Percentiles rank a stretch among this genome's conserved stretches.
Conservation (phyloP, 2,797 vertebrate species). For the Cyprinella venusta region DNA sequence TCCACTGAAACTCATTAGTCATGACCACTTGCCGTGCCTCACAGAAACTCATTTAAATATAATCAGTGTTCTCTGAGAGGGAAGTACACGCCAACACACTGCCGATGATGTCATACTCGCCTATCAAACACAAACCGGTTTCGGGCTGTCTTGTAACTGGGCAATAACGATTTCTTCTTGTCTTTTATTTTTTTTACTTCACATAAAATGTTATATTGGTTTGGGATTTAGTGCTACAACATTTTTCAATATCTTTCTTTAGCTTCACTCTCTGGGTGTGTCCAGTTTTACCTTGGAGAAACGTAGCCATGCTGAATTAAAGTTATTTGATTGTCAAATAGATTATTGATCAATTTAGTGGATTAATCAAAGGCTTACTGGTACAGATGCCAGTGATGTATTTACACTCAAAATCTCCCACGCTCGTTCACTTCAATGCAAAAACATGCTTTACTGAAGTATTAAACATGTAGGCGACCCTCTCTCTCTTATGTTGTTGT, state of each 20-base stretch:
- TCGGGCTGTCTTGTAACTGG: background rate
- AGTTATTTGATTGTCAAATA: background rate
- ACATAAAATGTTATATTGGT: constrained; percentile 1
- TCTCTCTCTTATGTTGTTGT: background rate
- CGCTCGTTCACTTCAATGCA: background rate
- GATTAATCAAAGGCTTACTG: background rate
- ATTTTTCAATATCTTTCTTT: background rate
- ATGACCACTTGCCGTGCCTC: background rate
- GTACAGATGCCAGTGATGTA: background rate
- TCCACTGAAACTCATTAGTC: constrained; percentile 69
- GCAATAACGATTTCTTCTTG: background rate
- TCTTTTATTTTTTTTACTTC: background rate
- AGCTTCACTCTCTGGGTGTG: background rate
- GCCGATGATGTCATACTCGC: constrained; percentile 22
- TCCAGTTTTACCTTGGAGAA: background rate
- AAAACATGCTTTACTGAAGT: background rate
- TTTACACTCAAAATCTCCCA: background rate
- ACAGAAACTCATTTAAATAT: constrained; percentile 58
- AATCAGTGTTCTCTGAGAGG: background rate
- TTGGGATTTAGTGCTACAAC: background rate
- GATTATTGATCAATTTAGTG: background rate
- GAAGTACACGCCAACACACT: constrained; percentile 4
- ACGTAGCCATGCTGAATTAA: no score
- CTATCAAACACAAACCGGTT: constrained; percentile 22
- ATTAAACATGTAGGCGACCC: background rate